Evolutionary conservation across 2,797 vertebrate genomes (phyloP).

Genomic region (Aselliscus stoliczkanus): DNA sequence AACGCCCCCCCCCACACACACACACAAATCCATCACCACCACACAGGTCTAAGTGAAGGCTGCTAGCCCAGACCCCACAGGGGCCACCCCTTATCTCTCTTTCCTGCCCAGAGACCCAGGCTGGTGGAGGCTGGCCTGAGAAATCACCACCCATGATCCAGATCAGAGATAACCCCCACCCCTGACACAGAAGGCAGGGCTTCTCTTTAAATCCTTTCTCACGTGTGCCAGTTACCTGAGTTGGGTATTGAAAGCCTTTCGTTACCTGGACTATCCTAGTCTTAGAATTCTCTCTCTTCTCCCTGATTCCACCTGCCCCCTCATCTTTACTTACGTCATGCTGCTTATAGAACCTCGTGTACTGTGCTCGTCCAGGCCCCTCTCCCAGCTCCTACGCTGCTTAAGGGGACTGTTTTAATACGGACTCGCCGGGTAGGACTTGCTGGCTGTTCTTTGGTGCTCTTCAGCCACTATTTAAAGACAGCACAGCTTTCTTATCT

Average conservation of each 20-base stretch:
- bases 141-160: no score
- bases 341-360: not conserved
- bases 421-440: not conserved
- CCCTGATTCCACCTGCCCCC: not conserved
- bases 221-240: not conserved
- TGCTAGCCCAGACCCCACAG: fast-evolving
- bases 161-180: not conserved
- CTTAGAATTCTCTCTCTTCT: not conserved
- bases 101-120: not conserved
- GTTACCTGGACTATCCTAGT: not conserved
- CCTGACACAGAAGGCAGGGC: not conserved
- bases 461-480: not conserved
- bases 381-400: not conserved
- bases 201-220: not conserved
- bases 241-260: not conserved
- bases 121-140: not conserved
- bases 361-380: not conserved
- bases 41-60: fast-evolving
- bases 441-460: not conserved
- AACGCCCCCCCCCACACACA: no score
- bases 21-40: not conserved
- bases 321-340: not conserved
- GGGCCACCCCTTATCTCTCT: not conserved
- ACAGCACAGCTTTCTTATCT: no score
- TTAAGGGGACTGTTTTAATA: not conserved